Evolutionary conservation across 1,140 invertebrate species (phyloP), one percentile per base, ranked within the genome.

Genomic region (Caenorhabditis elegans): DNA sequence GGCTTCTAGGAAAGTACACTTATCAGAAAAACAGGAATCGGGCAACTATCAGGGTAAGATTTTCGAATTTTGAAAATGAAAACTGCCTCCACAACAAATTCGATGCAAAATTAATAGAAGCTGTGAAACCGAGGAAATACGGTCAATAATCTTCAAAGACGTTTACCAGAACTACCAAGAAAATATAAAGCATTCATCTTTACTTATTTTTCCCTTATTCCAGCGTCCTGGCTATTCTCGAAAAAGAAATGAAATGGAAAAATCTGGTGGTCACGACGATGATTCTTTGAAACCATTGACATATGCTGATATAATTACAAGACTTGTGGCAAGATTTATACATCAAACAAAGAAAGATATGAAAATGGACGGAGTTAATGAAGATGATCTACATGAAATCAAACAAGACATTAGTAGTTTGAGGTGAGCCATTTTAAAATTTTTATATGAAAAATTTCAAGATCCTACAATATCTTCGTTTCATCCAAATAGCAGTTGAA

Each of bases 351-450:
- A 92, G 88, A 92, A 92, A 83, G 90, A 92, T 78, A 88, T 91
- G 83, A 89, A 92, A 47, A 91, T 92, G 86, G 92, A 92, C 84
- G 91, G 92, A 4, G 92, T 92, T 3, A 92, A 92, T 85, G 92
- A 92, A 85, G 92, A 92, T 80, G 92, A 92, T 84, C 85, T 92
- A n/a, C 86, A 92, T 24, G 92, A 92, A 86, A 92, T 92, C 47
- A 92, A 92, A 88, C 92, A 92, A 83, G 92, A 92, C 85, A 92
- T 92, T 1, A 92, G 92, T 17, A 92, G 92, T 88, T 87, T 92
- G n/a, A 90, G 92, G 91, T 92, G 83, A 65, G 65, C 19, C 1
- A 2, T n/a, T 51, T 11, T n/a, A n/a, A n/a, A n/a, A n/a, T n/a
- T n/a, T n/a, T n/a, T n/a, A n/a, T n/a, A n/a, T n/a, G n/a, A n/a